These are phyloP conservation scores for Elephas maximus DNA, from an alignment of 2,113 vertebrate genomes.

Conservation along the genomic window DNA sequence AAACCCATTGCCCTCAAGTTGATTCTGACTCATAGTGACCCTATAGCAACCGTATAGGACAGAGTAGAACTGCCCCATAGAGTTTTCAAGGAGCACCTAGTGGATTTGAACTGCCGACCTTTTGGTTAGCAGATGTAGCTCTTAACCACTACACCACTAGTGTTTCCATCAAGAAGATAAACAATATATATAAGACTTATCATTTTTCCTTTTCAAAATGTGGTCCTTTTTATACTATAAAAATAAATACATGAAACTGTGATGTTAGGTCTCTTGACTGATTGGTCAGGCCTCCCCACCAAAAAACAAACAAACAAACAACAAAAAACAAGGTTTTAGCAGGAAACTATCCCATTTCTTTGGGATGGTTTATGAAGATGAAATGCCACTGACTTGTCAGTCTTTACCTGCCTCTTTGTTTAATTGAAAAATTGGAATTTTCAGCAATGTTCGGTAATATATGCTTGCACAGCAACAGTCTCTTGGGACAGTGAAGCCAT, in stretches of 20 bases:
- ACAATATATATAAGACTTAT: neutral
- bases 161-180: neutral
- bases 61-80: no score
- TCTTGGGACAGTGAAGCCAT: neutral
- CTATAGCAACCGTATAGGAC: no score
- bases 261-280: neutral
- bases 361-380: neutral
- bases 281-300: neutral
- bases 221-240: neutral
- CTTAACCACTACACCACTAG: no score
- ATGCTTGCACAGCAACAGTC: neutral
- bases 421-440: constrained; percentile 20
- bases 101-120: no score
- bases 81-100: no score
- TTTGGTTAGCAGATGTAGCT: no score
- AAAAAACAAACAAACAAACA: neutral
- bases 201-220: neutral
- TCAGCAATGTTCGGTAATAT: neutral
- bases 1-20: no score
- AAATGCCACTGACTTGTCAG: neutral
- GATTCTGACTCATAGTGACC: no score
- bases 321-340: neutral
- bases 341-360: neutral
- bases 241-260: constrained; percentile 4
- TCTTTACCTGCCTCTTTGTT: neutral